phyloP scores from a whole-genome alignment of 2,113 vertebrate genomes.

The Scomber japonicus region DNA sequence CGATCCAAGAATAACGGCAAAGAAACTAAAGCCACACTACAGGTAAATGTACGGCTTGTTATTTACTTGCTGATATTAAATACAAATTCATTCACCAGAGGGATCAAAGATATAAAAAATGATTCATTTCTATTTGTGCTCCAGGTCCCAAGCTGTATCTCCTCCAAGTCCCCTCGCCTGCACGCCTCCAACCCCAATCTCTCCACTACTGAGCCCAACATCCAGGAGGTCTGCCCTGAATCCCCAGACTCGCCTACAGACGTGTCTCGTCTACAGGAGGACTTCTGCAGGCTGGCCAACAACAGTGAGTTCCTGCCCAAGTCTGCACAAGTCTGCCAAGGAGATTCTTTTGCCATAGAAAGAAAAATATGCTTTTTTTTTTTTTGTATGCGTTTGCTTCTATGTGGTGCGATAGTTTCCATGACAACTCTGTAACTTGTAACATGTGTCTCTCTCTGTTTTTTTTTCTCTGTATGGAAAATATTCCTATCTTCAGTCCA shows the following conservation, averaged over 20 bases:
- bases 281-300: constrained; percentile 93
- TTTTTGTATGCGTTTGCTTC: constrained; percentile 21
- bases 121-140: not conserved
- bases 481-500: constrained; percentile 79
- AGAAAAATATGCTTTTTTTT: not conserved
- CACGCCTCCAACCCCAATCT: constrained; percentile 97
- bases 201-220: constrained; percentile 89
- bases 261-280: constrained; percentile 93
- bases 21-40: constrained; percentile 86
- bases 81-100: not conserved
- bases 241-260: constrained; percentile 91
- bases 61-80: constrained; percentile 1
- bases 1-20: constrained; percentile 91
- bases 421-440: constrained; percentile 60
- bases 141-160: constrained; percentile 81
- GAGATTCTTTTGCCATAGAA: not conserved
- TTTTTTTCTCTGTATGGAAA: constrained; percentile 4
- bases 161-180: constrained; percentile 87
- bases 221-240: constrained; percentile 89
- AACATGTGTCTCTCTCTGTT: constrained; percentile 3
- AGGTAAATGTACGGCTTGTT: constrained; percentile 81
- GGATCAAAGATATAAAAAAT: not conserved
- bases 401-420: constrained; percentile 51
- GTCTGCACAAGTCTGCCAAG: not conserved
- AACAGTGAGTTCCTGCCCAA: constrained; percentile 88